These are phyloP conservation scores for Diogma glabrata DNA, from an alignment of 2,888 invertebrate species.

Conservation along the genomic window DNA sequence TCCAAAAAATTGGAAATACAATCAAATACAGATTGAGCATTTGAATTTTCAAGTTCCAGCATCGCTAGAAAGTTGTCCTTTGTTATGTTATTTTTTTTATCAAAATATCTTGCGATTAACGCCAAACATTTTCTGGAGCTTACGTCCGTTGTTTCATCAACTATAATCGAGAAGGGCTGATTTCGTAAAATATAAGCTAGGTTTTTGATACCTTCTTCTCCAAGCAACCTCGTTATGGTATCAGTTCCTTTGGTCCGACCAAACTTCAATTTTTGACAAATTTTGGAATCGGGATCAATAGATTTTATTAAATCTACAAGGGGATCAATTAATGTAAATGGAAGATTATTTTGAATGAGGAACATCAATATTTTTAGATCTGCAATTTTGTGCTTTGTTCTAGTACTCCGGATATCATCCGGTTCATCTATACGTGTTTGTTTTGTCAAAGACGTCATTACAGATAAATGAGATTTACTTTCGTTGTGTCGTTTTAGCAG, in stretches of 20 bases:
- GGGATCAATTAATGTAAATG: conserved; percentile 7
- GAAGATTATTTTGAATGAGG: conserved; percentile 1
- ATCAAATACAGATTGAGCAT: conserved; percentile 16
- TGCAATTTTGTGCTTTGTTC: neutral
- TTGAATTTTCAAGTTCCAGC: conserved; percentile 17
- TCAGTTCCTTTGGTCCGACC: conserved; percentile 11
- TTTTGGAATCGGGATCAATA: neutral
- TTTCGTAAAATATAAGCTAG: neutral
- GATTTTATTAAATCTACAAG: neutral
- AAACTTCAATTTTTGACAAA: conserved; percentile 2
- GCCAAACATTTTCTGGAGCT: neutral
- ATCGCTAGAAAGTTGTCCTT: conserved; percentile 7
- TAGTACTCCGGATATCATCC: neutral
- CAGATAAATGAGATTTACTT: neutral
- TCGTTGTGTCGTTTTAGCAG: neutral
- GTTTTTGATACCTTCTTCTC: conserved; percentile 1
- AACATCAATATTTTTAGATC: conserved; percentile 8
- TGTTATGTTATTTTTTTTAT: neutral
- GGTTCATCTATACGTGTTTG: neutral
- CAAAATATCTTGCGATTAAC: neutral
- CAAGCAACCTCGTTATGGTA: conserved; percentile 7
- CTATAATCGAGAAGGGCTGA: neutral
- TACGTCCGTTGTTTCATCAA: conserved; percentile 5
- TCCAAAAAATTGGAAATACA: neutral
- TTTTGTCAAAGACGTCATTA: conserved; percentile 2